phyloP scores from a whole-genome alignment of 2,113 vertebrate species.

The Microtus montanus region DNA sequence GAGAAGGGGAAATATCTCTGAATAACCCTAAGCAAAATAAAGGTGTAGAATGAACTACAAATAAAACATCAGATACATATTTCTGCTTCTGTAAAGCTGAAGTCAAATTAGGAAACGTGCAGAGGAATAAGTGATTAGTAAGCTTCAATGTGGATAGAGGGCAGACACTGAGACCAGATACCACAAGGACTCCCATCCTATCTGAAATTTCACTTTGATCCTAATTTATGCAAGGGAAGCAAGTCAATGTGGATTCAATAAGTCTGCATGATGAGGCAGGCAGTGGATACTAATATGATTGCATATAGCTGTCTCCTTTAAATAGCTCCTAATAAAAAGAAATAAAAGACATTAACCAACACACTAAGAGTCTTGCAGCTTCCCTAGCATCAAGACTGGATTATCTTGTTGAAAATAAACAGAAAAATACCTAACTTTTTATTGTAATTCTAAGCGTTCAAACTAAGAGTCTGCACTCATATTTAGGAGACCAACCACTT shows the following conservation, averaged over 20 bases:
- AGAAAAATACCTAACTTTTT: background rate
- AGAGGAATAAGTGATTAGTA: background rate
- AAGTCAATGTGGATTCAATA: background rate
- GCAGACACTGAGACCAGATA: background rate
- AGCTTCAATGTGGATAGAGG: background rate
- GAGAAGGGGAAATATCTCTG: background rate
- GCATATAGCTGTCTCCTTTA: background rate
- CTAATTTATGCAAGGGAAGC: background rate
- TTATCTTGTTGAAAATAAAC: background rate
- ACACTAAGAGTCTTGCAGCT: background rate
- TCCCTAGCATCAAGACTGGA: too few relatives aligned
- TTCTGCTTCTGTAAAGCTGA: background rate
- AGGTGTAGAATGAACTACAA: background rate
- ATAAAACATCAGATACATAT: background rate
- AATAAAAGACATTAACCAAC: background rate
- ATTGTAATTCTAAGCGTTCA: background rate
- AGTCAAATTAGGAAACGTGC: background rate
- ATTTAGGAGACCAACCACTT: too few relatives aligned
- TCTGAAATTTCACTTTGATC: background rate
- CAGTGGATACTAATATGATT: background rate
- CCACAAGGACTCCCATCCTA: background rate
- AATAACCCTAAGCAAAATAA: background rate
- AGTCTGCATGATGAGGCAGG: background rate
- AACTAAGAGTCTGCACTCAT: background rate
- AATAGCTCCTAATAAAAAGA: background rate